Percentiles rank a stretch among this genome's conserved stretches.
phyloP scores from a whole-genome alignment of 2,113 vertebrate genomes.

The Carollia perspicillata region DNA sequence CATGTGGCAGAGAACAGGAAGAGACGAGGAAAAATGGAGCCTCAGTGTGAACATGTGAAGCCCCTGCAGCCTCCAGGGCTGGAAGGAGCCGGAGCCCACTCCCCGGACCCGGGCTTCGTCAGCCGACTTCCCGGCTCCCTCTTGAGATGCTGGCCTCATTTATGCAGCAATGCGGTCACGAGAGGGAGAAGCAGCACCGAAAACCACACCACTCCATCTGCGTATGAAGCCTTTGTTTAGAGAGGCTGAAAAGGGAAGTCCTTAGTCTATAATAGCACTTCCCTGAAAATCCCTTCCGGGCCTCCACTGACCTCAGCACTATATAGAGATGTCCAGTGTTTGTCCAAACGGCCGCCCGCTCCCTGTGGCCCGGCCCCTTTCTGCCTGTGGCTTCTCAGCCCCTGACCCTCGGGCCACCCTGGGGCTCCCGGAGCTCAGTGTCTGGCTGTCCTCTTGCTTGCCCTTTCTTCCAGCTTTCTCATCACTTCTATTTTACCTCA shows the following conservation, averaged over 20 bases:
- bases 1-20: neutral
- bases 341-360: neutral
- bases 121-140: neutral
- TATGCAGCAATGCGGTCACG: neutral
- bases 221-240: conserved; percentile 13
- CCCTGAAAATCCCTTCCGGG: neutral
- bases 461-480: neutral
- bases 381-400: neutral
- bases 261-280: neutral
- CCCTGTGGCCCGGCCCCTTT: neutral
- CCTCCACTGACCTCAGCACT: neutral
- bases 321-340: neutral
- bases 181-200: neutral
- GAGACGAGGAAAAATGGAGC: neutral
- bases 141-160: neutral
- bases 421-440: neutral
- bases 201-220: conserved; percentile 17
- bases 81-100: neutral
- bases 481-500: neutral
- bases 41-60: neutral
- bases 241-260: neutral
- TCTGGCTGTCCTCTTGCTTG: neutral
- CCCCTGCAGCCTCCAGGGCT: neutral
- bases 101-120: accelerated
- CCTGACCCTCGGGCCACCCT: too few relatives aligned